phyloP scores from a whole-genome alignment of 2,888 invertebrate species.

The Neelides folsomi region DNA sequence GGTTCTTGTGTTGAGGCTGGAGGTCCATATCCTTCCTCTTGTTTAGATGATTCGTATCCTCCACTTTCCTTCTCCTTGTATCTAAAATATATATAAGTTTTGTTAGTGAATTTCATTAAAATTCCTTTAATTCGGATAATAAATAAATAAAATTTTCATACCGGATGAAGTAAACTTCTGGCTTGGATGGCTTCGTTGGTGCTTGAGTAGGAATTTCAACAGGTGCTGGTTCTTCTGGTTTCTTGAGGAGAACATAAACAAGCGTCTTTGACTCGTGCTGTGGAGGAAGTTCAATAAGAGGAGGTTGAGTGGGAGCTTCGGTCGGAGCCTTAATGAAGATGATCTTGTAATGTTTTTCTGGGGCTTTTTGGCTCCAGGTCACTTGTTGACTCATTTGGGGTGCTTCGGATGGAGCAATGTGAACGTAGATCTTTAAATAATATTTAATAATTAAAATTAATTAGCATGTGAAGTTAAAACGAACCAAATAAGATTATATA shows the following conservation, averaged over 20 bases:
- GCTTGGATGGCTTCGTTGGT: conserved; percentile 71
- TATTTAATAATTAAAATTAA: no score
- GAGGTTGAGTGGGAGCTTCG: conserved; percentile 4
- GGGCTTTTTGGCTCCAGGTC: conserved; percentile 16
- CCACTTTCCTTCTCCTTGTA: no score
- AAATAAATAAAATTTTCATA: conserved; percentile 40
- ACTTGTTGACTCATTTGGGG: conserved; percentile 12
- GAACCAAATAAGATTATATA: background rate
- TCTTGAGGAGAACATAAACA: conserved; percentile 76
- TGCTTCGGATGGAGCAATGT: conserved; percentile 12
- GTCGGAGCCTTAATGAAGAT: conserved; percentile 18
- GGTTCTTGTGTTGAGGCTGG: no score
- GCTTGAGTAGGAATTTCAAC: conserved; percentile 60
- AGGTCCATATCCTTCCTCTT: no score
- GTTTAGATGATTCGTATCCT: no score
- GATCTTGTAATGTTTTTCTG: conserved; percentile 27
- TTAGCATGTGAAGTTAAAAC: conserved; percentile 7
- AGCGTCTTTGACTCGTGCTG: conserved; percentile 64
- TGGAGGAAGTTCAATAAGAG: conserved; percentile 40
- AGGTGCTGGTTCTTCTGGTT: conserved; percentile 68
- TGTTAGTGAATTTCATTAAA: no score
- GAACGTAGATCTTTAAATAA: conserved; percentile 8
- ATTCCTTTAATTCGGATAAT: no score
- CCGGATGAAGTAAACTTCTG: conserved; percentile 79
- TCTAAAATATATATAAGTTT: no score